Conservation (phyloP, 2,888 invertebrate species). For the Brachynemurus nebulosus region DNA sequence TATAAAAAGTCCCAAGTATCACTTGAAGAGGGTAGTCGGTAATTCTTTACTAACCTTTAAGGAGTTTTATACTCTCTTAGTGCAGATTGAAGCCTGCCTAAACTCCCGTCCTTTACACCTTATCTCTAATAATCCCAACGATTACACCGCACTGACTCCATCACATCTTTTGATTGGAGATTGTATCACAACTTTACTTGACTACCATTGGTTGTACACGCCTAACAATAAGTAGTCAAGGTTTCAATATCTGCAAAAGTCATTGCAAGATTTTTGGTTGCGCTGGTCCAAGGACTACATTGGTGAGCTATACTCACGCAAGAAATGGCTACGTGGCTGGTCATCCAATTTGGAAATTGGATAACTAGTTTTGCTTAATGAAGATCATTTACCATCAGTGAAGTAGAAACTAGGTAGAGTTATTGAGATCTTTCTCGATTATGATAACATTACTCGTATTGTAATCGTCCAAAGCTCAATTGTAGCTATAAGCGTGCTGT, state of each 20-base stretch:
- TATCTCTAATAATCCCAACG: slow-evolving; percentile 17
- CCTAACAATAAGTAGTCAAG: slow-evolving; percentile 5
- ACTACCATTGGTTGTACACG: slow-evolving; percentile 3
- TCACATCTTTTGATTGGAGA: slow-evolving; percentile 24
- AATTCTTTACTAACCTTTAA: slow-evolving; percentile 16
- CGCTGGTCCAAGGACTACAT: slow-evolving; percentile 13
- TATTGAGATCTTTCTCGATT: too few relatives aligned
- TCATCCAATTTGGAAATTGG: slow-evolving; percentile 7
- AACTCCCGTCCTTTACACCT: slow-evolving; percentile 20
- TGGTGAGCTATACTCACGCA: slow-evolving; percentile 9
- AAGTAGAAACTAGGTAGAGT: too few relatives aligned
- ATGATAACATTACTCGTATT: slow-evolving; percentile 6
- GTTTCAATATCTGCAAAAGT: slow-evolving; percentile 10
- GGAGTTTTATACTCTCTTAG: slow-evolving; percentile 18
- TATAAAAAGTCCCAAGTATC: slow-evolving; percentile 19
- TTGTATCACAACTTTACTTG: slow-evolving; percentile 16
- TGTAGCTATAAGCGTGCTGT: slow-evolving; percentile 4
- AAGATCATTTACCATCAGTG: too few relatives aligned
- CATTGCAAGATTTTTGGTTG: slow-evolving; percentile 13
- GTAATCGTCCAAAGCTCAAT: neutral
- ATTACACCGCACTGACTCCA: slow-evolving; percentile 20
- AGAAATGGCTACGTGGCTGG: slow-evolving; percentile 11
- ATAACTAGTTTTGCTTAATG: too few relatives aligned
- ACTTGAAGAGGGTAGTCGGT: slow-evolving; percentile 18
- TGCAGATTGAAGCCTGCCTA: slow-evolving; percentile 18